Evolutionary conservation across 2,113 vertebrate genomes (phyloP), one percentile per base, ranked within the genome.

Genomic region (Cisticola juncidis): DNA sequence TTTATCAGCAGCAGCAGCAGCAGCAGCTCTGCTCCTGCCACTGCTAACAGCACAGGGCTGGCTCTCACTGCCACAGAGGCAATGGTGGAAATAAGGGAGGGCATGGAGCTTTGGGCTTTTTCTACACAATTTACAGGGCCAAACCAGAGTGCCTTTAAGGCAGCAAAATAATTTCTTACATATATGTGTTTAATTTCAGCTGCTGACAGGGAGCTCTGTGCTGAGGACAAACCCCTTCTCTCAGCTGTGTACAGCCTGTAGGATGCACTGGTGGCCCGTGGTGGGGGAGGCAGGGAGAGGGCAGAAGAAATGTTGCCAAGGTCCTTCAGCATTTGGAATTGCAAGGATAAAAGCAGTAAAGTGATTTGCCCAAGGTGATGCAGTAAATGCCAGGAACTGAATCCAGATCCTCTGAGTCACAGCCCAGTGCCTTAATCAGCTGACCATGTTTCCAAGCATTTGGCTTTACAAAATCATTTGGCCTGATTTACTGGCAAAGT

Each of bases 401-500:
- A 86, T 94, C 88, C 95, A 96, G 92, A 90, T 90, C 90, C 93
- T 85, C 92, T 96, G 96, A 96, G 93, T 97, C 94, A 96, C 57
- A 96, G 94, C 76, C 79, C 92, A 95, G 28, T 93, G 82, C 76
- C 88, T 96, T 93, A 95, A 96, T 96, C 93, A 97, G 93, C 88
- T 94, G 94, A 96, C 82, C 85, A 38, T 74, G 92, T 90, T 96
- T 97, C 94, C 93, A 95, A 92, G 93, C 79, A 96, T 88, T 96
- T 96, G 85, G 93, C 80, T 97, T 90, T 94, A 95, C 72, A 90
- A 78, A 94, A 90, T 62, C 88, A 44, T 68, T 86, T 92, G 90
- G 90, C 85, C 82, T 95, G 76, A 96, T 92, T 96, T 96, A 96
- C 96, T 95, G 94, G 94, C 87, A 96, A 95, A 96, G 94, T 70